Percentiles rank a stretch among this genome's conserved stretches.
These are phyloP conservation scores for Tetheella fluctuosa DNA, from an alignment of 2,888 invertebrate genomes.

Conservation along the genomic window DNA sequence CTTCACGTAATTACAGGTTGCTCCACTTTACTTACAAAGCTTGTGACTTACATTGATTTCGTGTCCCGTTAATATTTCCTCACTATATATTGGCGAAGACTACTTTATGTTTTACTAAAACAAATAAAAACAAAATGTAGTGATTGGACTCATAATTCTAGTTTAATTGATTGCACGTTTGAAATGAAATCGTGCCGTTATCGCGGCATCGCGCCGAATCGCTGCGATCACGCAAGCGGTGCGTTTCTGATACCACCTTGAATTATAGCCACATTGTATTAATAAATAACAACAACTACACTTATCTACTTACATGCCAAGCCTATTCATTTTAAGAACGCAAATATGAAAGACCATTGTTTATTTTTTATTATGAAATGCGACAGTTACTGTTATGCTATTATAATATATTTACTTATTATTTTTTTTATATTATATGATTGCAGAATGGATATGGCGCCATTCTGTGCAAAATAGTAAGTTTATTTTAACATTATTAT, in stretches of 20 bases:
- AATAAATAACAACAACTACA: slow-evolving; percentile 30
- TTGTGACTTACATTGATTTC: slow-evolving; percentile 24
- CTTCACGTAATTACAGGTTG: slow-evolving; percentile 48
- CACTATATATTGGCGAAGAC: slow-evolving; percentile 22
- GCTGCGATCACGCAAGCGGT: slow-evolving; percentile 46
- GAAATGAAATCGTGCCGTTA: slow-evolving; percentile 41
- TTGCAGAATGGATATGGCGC: slow-evolving; percentile 9
- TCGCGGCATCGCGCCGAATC: slow-evolving; percentile 39
- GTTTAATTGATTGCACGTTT: slow-evolving; percentile 46
- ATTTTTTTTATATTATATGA: slow-evolving; percentile 5
- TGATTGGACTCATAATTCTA: slow-evolving; percentile 33
- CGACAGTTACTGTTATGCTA: slow-evolving; percentile 6
- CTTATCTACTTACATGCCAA: slow-evolving; percentile 26
- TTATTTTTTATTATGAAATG: neutral
- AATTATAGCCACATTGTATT: slow-evolving; percentile 30
- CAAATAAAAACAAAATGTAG: slow-evolving; percentile 35
- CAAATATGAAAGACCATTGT: neutral
- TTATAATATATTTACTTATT: slow-evolving; percentile 4
- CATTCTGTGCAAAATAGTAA: slow-evolving; percentile 12
- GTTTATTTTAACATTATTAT: slow-evolving; percentile 10
- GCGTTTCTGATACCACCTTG: slow-evolving; percentile 41
- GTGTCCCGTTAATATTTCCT: slow-evolving; percentile 29
- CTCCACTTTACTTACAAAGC: slow-evolving; percentile 40
- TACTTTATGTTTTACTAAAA: slow-evolving; percentile 26
- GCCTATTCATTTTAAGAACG: slow-evolving; percentile 14